Evolutionary conservation across 2,888 invertebrate species (phyloP), one percentile per base, ranked within the genome.

Genomic region (Drosophila neonasuta): DNA sequence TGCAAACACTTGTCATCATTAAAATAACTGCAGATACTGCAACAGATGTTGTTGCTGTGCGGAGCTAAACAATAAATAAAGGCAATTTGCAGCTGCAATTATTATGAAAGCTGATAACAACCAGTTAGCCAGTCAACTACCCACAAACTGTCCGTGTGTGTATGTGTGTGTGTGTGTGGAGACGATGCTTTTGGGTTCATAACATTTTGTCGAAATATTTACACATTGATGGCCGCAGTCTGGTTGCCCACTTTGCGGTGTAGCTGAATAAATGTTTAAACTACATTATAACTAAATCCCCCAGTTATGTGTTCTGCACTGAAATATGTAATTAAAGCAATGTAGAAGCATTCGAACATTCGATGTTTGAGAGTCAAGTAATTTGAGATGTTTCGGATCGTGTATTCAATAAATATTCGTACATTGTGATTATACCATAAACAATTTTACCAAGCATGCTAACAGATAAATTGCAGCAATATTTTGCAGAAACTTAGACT

Each of bases 1-100:
- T 55, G 71, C 68, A 83, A 83, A 87, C 82, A 87, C 79, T 83
- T 87, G 86, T 87, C 86, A 82, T 83, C 86, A 85, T 83, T 87
- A 83, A 85, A 87, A 83, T 68, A 87, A 72, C 83, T 68, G 68
- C 75, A 68, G 52, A 67, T 64, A 68, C 54, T 3, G 54, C 70
- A 83, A 62, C 74, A 73, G 69, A 54, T 73, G 77, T 51, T 62
- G 71, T 71, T 80, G 79, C 41, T 70, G 65, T 62, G 65, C 60
- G 79, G 65, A 69, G 56, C 63, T 58, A 63, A 68, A 81, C 85
- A 87, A 82, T 82, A 87, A 79, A 85, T 73, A 82, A 73, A 79
- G 86, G 69, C 87, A 85, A 82, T 86, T 86, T 81, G 79, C 77
- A 77, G 82, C 77, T 81, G 87, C 87, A 82, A 86, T 84, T 82